Base-by-base conservation (phyloP, 2,888 invertebrate genomes). In the Labia minor region DNA sequence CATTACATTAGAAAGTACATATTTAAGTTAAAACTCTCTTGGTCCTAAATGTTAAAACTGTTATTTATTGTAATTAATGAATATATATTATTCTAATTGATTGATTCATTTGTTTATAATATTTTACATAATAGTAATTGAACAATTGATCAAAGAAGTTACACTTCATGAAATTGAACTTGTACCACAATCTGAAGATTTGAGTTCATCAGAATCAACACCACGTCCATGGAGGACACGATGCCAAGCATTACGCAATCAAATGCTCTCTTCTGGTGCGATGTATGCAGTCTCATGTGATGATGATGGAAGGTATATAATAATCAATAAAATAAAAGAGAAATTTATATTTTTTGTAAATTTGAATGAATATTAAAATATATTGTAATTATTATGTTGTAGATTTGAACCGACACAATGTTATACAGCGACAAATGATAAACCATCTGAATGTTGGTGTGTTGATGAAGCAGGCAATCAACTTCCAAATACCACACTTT, bases 381-480 rank as follows among this genome's bases (percentile, higher is more conserved):
- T n/a, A n/a, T 49, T 49, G 49, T 4, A 49, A 8, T 49, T 49
- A 49, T 49, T n/a, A 49, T 49, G 16, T 49, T 49, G 6, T 64
- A 82, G 85, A 71, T 92, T 91, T 76, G 78, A 85, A 1, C 86
- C 92, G 0, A 86, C 85, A 0, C 92, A 92, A 73, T 92, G 92
- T 74, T 84, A 85, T 19, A 83, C 81, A 10, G 68, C 65, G 11
- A 68, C 68, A 19, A 66, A 67, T 14, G 71, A 71, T 21, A 67
- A 70, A 1, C 65, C 66, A 14, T 77, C 78, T 0, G 77, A 79
- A n/a, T 92, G 92, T 75, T 92, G 92, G 91, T 92, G 92, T 76
- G 91, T 92, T 1, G 91, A 92, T 76, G 90, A 90, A 68, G 90
- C 90, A 0, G 88, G 88, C 21, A 87, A 87, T 74, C 87, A 87